Evolutionary conservation across 30 jellyfish, hydroid and myxozoan species (phyloP), one percentile per base, ranked within the genome.

Genomic region (Aurelia sp.): DNA sequence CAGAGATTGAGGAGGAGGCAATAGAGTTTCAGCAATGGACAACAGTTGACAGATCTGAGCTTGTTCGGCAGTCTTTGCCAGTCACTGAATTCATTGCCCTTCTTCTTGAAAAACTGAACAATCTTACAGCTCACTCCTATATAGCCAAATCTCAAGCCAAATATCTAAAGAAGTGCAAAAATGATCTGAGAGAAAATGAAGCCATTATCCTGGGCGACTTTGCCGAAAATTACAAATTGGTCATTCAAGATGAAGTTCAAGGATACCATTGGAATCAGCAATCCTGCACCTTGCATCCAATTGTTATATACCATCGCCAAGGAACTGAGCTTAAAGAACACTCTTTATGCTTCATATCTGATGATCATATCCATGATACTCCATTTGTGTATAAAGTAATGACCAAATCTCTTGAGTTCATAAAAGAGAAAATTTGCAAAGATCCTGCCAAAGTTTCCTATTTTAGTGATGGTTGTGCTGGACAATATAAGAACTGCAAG

Each of bases 21-120:
- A 64, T 85, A 4, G 65, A 75, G 15, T 91, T 74, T 73, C 78
- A 76, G 17, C 97, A 84, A 81, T 91, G 97, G 96, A 63, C 79
- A 38, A 72, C 92, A 7, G 71, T 89, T 67, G 96, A 86, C 51
- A 47, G 94, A 74, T 85, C 98, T 20, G 65, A 84, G 50, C 57
- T 82, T 55, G 88, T 82, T n/a, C 33, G 61, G 16, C 78, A 55
- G 57, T 48, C 38, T 13, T 47, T 67, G 61, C 86, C 89, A 19
- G 85, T 88, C 24, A 24, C 59, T 64, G 93, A 88, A n/a, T 68
- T 75, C 64, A 52, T 80, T 51, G 78, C 63, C 30, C 12, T 79
- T 76, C 52, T 86, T 16, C 47, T 68, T 16, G 91, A 67, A 22
- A 76, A 78, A 57, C 86, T 86, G 20, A 75, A 57, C 19, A 65